Conservation (phyloP, 1,140 invertebrate genomes). For the Diploscapter pachys region DNA sequence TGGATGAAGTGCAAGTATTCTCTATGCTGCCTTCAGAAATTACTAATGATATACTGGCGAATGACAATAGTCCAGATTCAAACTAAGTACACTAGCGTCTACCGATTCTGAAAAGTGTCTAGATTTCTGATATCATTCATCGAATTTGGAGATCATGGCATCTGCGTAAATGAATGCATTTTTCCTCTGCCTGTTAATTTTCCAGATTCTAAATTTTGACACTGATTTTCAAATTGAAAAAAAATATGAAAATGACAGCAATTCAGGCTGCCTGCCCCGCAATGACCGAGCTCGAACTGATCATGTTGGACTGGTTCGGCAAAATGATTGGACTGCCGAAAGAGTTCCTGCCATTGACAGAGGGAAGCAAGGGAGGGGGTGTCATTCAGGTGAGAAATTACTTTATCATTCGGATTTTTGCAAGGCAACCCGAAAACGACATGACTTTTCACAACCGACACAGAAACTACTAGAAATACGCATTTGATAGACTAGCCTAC, state of each 20-base stretch:
- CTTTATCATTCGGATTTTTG: too few relatives aligned
- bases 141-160: too few relatives aligned
- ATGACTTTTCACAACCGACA: too few relatives aligned
- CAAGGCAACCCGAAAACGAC: too few relatives aligned
- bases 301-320: conserved; percentile 95
- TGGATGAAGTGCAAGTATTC: neutral
- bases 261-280: conserved; percentile 86
- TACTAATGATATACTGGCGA: neutral
- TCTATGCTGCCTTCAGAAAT: too few relatives aligned
- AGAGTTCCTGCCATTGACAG: conserved; percentile 64
- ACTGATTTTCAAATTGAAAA: neutral
- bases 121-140: neutral
- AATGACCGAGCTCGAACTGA: conserved; percentile 92
- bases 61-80: neutral
- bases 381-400: conserved; percentile 64
- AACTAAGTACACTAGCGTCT: neutral
- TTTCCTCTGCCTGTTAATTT: too few relatives aligned
- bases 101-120: neutral
- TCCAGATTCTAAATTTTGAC: too few relatives aligned
- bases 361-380: conserved; percentile 63
- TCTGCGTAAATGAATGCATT: too few relatives aligned
- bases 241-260: conserved; percentile 3
- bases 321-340: conserved; percentile 66
- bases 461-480: too few relatives aligned
- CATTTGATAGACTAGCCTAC: too few relatives aligned